Percentiles rank a stretch among this genome's conserved stretches.
phyloP scores from a whole-genome alignment of 2,888 invertebrate species.

The Hartigia nigra region DNA sequence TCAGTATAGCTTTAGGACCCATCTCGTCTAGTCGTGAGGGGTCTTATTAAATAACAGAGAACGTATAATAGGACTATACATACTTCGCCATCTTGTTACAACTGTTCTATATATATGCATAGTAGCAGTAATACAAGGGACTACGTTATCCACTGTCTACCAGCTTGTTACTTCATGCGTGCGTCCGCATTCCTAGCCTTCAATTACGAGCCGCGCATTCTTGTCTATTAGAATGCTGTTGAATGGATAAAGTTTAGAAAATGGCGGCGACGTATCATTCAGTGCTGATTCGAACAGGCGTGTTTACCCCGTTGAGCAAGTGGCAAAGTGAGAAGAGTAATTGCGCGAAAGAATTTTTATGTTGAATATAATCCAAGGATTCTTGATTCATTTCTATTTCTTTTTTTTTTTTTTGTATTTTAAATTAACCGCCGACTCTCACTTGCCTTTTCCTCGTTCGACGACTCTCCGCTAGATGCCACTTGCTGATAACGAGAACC shows the following conservation, averaged over 20 bases:
- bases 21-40: slow-evolving; percentile 2
- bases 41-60: background rate
- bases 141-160: background rate
- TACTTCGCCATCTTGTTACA: background rate
- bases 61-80: background rate
- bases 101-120: background rate
- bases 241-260: slow-evolving; percentile 32
- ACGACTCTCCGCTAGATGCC: background rate
- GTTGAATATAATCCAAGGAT: background rate
- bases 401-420: background rate
- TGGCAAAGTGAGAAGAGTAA: background rate
- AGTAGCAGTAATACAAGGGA: background rate
- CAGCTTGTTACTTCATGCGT: slow-evolving; percentile 19
- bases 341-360: background rate
- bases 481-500: background rate
- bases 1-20: background rate
- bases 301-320: background rate
- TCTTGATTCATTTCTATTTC: background rate
- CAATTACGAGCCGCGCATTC: slow-evolving; percentile 44
- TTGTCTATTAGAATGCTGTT: slow-evolving; percentile 41
- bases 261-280: slow-evolving; percentile 28
- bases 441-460: background rate
- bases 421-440: background rate
- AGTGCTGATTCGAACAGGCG: background rate
- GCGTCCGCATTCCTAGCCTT: slow-evolving; percentile 56